Evolutionary conservation across 2,797 vertebrate species (phyloP), one percentile per base, ranked within the genome.

Genomic region (Xenopus petersii): DNA sequence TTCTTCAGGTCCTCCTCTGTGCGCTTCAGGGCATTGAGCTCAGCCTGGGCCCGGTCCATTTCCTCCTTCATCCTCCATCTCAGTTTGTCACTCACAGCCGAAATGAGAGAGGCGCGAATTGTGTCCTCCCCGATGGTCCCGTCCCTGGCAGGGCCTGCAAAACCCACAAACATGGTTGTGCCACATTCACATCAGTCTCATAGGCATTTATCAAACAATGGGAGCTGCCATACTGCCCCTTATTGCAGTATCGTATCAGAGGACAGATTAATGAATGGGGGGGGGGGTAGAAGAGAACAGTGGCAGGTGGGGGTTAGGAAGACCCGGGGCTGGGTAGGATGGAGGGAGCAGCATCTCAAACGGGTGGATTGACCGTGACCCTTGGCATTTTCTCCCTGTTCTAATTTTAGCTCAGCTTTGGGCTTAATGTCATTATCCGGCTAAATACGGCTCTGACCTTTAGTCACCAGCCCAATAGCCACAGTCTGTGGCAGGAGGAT

Each of bases 61-160:
- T 99, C 97, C 81, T 99, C 98, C 80, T 99, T 99, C 97, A 98
- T 98, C 75, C 97, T 91, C 98, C 97, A 98, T 79, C 97, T 92
- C 76, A 99, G 88, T 79, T 99, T 99, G 85, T 99, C 97, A 3
- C 95, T 99, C 80, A 99, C 97, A 0, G 97, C 98, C 0, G 98
- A 99, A 80, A 98, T 98, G 58, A 99, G 93, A 62, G 98, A 99
- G 0, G 97, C 97, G 0, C 97, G 93, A 80, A 99, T 99, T 62
- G 96, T 98, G 85, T 99, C 98, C 82, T 99, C 98, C 0, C 96
- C 95, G 56, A 99, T 99, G 77, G 97, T 98, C 68, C 94, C 97
- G n/a, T 99, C 97, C 80, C 95, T 92, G 76, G 88, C 95, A 46
- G 93, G 95, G 55, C 97, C 98, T 99, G 83, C 15, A 75, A 72